Conservation (phyloP, 2,888 invertebrate genomes). For the Holacanthella duospinosa region DNA sequence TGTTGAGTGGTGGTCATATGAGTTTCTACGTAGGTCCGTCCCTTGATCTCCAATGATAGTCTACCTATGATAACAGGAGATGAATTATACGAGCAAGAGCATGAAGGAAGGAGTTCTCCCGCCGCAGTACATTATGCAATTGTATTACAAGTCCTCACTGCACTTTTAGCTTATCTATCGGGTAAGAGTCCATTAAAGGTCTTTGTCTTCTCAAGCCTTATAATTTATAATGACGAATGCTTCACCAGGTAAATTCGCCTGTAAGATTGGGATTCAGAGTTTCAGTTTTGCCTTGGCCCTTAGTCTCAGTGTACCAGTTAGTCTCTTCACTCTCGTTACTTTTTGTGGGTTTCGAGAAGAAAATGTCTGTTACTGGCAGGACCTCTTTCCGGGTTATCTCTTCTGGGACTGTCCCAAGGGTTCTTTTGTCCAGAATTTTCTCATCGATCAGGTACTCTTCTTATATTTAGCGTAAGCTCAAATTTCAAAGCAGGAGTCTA, state of each 20-base stretch:
- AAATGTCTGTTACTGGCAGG: constrained; percentile 40
- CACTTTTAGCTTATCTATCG: not conserved
- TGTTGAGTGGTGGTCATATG: not conserved
- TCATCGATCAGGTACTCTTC: not conserved
- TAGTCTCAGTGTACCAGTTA: not conserved
- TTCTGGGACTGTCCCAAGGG: constrained; percentile 46
- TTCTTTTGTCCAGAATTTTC: not conserved
- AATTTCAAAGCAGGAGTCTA: not conserved
- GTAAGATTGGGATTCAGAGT: constrained; percentile 1
- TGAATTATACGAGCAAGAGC: not conserved
- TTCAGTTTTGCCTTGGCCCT: not conserved
- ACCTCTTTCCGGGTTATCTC: constrained; percentile 42
- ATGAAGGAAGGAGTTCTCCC: not conserved
- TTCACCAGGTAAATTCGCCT: not conserved
- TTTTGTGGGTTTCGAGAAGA: constrained; percentile 52
- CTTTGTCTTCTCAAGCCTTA: not conserved
- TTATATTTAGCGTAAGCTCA: not conserved
- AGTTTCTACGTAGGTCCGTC: not conserved
- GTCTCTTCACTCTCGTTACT: constrained; percentile 44
- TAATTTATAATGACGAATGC: too few relatives aligned
- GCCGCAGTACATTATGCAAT: not conserved
- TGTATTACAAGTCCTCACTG: not conserved
- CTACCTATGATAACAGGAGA: not conserved
- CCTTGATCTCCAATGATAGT: not conserved
- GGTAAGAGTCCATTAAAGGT: not conserved